A percentile compares a stretch with the other conserved stretches of the same genome.
Evolutionary conservation across 1,140 invertebrate genomes (phyloP).

Genomic region (Cotesia typhae): DNA sequence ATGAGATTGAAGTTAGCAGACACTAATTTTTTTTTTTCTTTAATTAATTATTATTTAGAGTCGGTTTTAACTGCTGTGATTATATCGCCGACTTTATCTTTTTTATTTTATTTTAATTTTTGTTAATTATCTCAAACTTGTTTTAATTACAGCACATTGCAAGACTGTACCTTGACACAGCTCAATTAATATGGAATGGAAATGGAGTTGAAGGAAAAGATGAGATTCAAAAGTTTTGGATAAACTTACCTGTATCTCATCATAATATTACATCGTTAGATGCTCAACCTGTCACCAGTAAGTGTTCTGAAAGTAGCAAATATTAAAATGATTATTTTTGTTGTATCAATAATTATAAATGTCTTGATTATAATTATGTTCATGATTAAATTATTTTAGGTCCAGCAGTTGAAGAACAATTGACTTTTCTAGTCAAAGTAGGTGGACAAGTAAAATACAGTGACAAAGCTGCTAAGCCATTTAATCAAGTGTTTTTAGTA

Average conservation of each 20-base stretch:
- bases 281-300: slow-evolving; percentile 66
- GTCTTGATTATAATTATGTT: neutral
- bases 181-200: slow-evolving; percentile 87
- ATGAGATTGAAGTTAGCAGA: no score
- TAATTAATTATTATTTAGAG: no score
- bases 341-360: neutral
- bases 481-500: slow-evolving; percentile 84
- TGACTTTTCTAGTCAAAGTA: slow-evolving; percentile 79
- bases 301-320: neutral
- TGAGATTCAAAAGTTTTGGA: slow-evolving; percentile 80
- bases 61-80: no score
- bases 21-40: no score
- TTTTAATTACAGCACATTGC: slow-evolving; percentile 70
- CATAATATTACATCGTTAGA: slow-evolving; percentile 78
- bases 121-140: slow-evolving; percentile 27
- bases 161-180: slow-evolving; percentile 81
- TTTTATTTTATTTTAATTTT: neutral
- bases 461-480: slow-evolving; percentile 70
- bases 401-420: slow-evolving; percentile 71
- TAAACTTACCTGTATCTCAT: slow-evolving; percentile 76
- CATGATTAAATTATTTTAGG: slow-evolving; percentile 49
- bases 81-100: no score
- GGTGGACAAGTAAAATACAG: slow-evolving; percentile 77
- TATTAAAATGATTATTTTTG: no score
- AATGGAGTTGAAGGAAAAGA: slow-evolving; percentile 78